Base-by-base conservation (phyloP, 2,797 vertebrate genomes). In the Acomys russatus region DNA sequence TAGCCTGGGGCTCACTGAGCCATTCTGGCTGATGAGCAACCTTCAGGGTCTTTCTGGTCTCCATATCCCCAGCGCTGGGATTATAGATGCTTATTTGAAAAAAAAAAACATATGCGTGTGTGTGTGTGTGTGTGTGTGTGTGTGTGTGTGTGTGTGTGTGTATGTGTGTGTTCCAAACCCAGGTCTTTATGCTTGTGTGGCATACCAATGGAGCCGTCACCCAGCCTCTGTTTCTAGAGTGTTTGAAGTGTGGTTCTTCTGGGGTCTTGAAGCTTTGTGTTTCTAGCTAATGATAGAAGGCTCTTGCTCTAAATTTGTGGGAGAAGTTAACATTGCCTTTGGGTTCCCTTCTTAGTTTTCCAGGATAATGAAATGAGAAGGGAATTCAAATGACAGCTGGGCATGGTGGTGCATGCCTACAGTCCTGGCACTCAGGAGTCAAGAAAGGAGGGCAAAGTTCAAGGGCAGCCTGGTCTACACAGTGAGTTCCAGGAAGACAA, bases 341-440 rank as follows among this genome's bases (percentile, higher is more conserved):
- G 54, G 2, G 8, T 84, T 91, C 3, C 83, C 59, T 94, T 76
- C 61, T 71, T 74, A 93, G 44, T 76, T 74, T 7, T 87, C 77
- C 49, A 74, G 23, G 54, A 49, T n/a, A 88, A 88, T 54, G 91
- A 83, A 88, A 92, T 56, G 80, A 91, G 51, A 89, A 10, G 93
- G 78, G 96, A 90, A 95, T 80, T 93, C 33, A 80, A 9, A 78
- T 38, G 56, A 63, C 14, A 76, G 38, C 38, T 89, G 38, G 87
- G 28, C 28, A 68, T 25, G 12, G 61, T 49, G 5, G 38, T 3
- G 3, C 38, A 10, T 35, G 74, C 44, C 22, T 35, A 14, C 28
- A 35, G 11, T 28, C 33, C 74, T 12, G 23, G 74, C 10, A n/a
- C 73, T 77, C 30, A 64, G 56, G 59, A 49, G 28, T 61, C 44